phyloP scores from a whole-genome alignment of 2,113 vertebrate species.

The Pluvialis apricaria region DNA sequence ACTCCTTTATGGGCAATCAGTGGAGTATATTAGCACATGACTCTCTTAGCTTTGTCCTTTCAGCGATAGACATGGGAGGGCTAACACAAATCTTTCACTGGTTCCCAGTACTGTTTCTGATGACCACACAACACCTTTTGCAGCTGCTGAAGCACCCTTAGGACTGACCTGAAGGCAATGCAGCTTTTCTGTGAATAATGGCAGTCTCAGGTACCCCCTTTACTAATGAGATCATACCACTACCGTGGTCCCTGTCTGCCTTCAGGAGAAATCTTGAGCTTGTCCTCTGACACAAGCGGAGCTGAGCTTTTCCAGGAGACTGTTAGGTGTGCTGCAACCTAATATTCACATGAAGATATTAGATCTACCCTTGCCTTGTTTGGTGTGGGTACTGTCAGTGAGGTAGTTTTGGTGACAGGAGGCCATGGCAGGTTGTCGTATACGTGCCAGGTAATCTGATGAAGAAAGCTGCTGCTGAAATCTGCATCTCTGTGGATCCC shows the following conservation, averaged over 20 bases:
- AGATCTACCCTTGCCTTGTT: neutral
- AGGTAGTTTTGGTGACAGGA: neutral
- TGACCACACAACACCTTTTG: neutral
- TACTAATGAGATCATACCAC: neutral
- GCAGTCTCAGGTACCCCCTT: neutral
- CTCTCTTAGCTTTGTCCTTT: neutral
- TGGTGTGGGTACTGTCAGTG: neutral
- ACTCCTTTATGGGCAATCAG: neutral
- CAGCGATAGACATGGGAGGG: neutral
- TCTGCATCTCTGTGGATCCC: neutral
- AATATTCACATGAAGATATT: neutral
- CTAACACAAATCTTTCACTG: neutral
- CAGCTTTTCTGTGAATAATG: neutral
- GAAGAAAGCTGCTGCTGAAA: neutral
- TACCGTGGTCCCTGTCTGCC: no score
- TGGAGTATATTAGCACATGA: neutral
- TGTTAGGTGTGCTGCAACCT: neutral
- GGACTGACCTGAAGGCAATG: neutral
- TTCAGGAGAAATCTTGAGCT: neutral
- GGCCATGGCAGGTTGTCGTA: neutral
- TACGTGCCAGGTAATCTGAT: no score
- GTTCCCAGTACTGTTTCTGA: neutral
- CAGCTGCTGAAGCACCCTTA: neutral
- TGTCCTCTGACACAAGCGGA: neutral
- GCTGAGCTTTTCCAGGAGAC: neutral